Evolutionary conservation across 2,797 vertebrate genomes (phyloP).

Genomic region (Macropodus opercularis): DNA sequence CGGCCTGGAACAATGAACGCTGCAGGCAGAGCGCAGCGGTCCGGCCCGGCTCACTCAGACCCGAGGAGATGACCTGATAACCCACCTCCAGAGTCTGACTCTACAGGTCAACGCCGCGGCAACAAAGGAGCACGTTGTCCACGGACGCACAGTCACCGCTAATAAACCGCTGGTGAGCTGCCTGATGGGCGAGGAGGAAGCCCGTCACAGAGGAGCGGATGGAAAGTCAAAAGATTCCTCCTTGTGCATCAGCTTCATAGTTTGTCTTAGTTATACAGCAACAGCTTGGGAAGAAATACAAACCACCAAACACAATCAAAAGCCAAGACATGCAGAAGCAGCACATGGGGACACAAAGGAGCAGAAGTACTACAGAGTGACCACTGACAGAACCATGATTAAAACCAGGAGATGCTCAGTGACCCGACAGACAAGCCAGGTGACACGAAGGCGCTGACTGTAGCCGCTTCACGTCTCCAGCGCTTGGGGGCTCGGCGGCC

Average conservation of each 20-base stretch:
- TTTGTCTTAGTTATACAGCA: conserved; percentile 10
- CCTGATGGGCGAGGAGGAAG: conserved; percentile 32
- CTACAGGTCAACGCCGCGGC: conserved; percentile 40
- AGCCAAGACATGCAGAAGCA: too few species aligned
- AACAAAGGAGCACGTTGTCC: conserved; percentile 69
- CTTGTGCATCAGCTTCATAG: conserved; percentile 41
- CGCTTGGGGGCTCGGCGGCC: background rate
- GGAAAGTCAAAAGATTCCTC: conserved; percentile 40
- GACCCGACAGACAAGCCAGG: background rate
- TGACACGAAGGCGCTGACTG: background rate
- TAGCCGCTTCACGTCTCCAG: background rate
- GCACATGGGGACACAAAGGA: background rate
- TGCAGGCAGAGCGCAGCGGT: conserved; percentile 41
- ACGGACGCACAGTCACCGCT: conserved; percentile 28
- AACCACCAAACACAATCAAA: background rate
- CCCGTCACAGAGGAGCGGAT: conserved; percentile 25
- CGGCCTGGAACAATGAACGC: conserved; percentile 45
- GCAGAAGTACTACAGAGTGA: background rate
- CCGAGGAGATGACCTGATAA: conserved; percentile 58
- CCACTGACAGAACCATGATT: too few species aligned
- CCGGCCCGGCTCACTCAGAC: background rate
- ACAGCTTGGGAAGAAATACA: conserved; percentile 7
- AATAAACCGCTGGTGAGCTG: conserved; percentile 54
- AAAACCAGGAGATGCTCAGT: background rate
- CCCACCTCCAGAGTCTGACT: conserved; percentile 20